Conservation (phyloP, 2,888 invertebrate genomes). For the Ashinkailepas kermadecensis region DNA sequence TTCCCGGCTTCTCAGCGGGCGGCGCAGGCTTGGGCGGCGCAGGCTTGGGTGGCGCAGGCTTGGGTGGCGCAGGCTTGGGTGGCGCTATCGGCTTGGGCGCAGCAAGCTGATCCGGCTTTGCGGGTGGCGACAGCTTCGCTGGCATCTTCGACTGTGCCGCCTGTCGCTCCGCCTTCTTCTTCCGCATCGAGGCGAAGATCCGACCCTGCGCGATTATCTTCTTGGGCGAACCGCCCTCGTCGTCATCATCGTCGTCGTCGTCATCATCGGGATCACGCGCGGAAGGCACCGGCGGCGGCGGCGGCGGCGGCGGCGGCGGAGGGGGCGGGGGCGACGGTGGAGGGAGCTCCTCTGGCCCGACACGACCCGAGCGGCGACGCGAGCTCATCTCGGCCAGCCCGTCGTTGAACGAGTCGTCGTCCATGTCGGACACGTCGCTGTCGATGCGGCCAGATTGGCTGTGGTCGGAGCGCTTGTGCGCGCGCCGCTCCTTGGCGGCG, state of each 20-base stretch:
- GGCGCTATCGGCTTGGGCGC: too few relatives aligned
- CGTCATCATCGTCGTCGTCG: not conserved
- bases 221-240: not conserved
- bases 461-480: too few relatives aligned
- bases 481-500: not conserved
- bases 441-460: not conserved
- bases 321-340: not conserved
- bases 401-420: constrained; percentile 2
- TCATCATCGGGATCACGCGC: not conserved
- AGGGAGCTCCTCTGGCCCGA: not conserved
- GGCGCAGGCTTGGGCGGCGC: too few relatives aligned
- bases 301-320: not conserved
- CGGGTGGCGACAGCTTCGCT: not conserved
- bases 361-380: not conserved
- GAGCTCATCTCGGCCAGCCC: constrained; percentile 19
- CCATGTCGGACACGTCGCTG: constrained; percentile 18
- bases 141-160: not conserved
- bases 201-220: not conserved
- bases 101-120: too few relatives aligned
- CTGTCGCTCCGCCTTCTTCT: not conserved
- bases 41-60: too few relatives aligned
- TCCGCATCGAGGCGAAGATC: not conserved
- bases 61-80: too few relatives aligned
- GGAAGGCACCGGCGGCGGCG: not conserved
- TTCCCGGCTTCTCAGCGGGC: too few relatives aligned